Conservation (phyloP, 1,140 invertebrate genomes). For the Asobara japonica region DNA sequence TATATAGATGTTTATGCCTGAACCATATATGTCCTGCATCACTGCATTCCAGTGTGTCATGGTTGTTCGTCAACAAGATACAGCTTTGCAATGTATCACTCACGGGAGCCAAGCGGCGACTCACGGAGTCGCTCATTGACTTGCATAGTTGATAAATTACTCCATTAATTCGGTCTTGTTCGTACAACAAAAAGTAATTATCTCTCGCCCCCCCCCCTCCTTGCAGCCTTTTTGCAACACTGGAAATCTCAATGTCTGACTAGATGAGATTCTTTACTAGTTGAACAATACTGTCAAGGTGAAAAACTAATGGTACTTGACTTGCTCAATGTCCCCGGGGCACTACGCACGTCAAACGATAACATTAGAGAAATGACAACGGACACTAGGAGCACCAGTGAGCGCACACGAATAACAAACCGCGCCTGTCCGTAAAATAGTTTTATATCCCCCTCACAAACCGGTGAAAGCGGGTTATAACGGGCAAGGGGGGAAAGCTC, state of each 20-base stretch:
- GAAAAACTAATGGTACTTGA: not conserved
- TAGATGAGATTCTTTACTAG: not conserved
- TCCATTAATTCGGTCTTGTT: not conserved
- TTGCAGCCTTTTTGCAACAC: not conserved
- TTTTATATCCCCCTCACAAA: not conserved
- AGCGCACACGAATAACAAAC: not conserved
- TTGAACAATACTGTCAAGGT: not conserved
- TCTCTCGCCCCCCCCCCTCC: not conserved
- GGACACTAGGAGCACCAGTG: not conserved
- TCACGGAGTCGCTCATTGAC: not conserved
- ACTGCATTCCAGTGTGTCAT: not conserved
- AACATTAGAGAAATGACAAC: not conserved
- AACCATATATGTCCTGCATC: not conserved
- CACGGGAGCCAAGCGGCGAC: constrained; percentile 7
- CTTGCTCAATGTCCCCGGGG: not conserved
- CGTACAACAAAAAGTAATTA: not conserved
- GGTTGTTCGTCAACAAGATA: not conserved
- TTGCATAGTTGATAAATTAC: not conserved
- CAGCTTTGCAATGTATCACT: not conserved
- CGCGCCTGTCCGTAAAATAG: constrained; percentile 7
- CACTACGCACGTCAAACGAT: constrained; percentile 7
- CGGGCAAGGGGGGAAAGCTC: not conserved
- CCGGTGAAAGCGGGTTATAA: not conserved
- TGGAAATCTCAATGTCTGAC: not conserved
- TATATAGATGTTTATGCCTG: not conserved